Base-by-base conservation (phyloP, 2,888 invertebrate species). In the Diloba caeruleocephala region DNA sequence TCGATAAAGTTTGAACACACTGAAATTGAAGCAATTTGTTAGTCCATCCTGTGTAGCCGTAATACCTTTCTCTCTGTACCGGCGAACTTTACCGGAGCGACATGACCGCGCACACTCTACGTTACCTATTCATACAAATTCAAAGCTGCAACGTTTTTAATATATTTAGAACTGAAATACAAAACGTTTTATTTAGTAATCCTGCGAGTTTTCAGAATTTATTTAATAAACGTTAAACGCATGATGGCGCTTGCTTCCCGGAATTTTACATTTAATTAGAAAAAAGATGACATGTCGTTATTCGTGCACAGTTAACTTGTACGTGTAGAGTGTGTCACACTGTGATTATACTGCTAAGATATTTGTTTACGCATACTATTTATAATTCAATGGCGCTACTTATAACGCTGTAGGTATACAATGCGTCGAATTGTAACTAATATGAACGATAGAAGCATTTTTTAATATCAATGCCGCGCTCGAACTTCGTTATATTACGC, bases 291-390 rank as follows among this genome's bases (percentile, higher is more conserved):
- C 57, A 13, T 17, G 25, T 7, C 13, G 4, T 12, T 34, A 28
- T 26, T 51, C 14, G n/a, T 14, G 12, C 29, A 31, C 26, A 45
- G 52, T 45, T 67, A 29, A 51, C n/a, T 28, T 25, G 31, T 26
- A 19, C 31, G 21, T 49, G 19, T 31, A 45, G 19, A 32, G 4
- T 14, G 36, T 68, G 63, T 68, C 55, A 68, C 19, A 1, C 25
- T 43, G 38, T 61, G 46, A 62, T 68, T 68, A 14, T 29, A 63
- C 26, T 44, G n/a, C 36, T 33, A 26, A 69, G 63, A 68, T 63
- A 63, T 64, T 64, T 64, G 56, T 69, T 63, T 63, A 64, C 57
- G 39, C 64, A 63, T 61, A 50, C 70, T 64, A 56, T 64, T 63
- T 69, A 48, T 48, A 62, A 56, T 46, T 69, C 57, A 69, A 68